Conservation (phyloP, 1,140 invertebrate species). For the Megathymus violae region DNA sequence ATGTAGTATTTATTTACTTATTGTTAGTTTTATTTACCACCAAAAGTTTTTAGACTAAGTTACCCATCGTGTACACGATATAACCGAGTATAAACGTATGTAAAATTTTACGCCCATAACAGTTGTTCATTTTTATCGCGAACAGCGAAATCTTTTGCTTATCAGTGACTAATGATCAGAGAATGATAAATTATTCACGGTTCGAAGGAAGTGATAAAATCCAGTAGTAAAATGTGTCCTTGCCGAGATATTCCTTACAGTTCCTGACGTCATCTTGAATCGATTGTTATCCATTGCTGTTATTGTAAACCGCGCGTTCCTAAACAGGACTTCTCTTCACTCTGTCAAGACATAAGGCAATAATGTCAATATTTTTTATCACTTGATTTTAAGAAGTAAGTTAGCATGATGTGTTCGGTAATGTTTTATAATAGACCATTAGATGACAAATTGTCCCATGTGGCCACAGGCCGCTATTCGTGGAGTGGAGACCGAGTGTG, state of each 20-base stretch:
- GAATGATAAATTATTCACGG: constrained; percentile 20
- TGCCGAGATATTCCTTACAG: constrained; percentile 22
- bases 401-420: too few relatives aligned
- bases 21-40: too few relatives aligned
- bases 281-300: constrained; percentile 5
- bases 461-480: constrained; percentile 19
- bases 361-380: neutral
- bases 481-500: too few relatives aligned
- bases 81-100: too few relatives aligned
- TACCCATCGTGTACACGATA: too few relatives aligned
- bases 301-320: too few relatives aligned
- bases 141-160: neutral
- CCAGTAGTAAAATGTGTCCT: constrained; percentile 32
- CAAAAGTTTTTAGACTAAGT: too few relatives aligned
- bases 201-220: constrained; percentile 33
- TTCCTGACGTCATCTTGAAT: constrained; percentile 17
- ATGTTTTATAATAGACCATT: too few relatives aligned
- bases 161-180: constrained; percentile 19
- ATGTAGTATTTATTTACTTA: too few relatives aligned
- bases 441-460: neutral
- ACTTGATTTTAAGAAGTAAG: neutral
- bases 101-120: too few relatives aligned
- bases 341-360: too few relatives aligned
- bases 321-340: too few relatives aligned
- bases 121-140: neutral